Conservation (phyloP, 2,113 vertebrate genomes). For the Haliaeetus leucogaster region DNA sequence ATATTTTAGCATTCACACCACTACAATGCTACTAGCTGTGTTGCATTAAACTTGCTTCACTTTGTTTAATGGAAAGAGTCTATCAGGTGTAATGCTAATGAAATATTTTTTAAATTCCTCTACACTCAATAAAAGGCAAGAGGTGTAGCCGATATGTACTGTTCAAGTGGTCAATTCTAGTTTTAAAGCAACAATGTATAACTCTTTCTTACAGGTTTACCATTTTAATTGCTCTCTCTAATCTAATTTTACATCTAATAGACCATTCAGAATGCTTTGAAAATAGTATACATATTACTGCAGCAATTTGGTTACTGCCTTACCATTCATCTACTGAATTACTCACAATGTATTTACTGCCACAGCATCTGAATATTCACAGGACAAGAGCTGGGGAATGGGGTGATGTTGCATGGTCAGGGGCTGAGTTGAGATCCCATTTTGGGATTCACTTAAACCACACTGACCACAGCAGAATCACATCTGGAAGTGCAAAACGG, state of each 20-base stretch:
- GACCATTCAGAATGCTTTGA: background rate
- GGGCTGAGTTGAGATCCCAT: background rate
- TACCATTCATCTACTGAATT: background rate
- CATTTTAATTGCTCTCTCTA: conserved; percentile 26
- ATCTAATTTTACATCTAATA: conserved; percentile 13
- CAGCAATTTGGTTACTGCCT: background rate
- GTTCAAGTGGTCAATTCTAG: background rate
- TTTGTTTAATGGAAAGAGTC: conserved; percentile 31
- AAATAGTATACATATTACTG: background rate
- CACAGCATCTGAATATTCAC: background rate
- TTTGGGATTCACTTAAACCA: background rate
- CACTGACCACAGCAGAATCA: background rate
- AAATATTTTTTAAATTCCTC: conserved; percentile 27
- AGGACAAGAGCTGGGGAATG: background rate
- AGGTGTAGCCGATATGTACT: background rate
- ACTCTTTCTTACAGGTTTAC: conserved; percentile 3
- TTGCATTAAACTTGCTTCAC: background rate
- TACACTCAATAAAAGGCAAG: background rate
- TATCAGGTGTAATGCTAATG: conserved; percentile 22
- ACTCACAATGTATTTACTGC: background rate
- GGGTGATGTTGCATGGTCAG: background rate
- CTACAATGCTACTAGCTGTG: background rate
- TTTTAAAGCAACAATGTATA: background rate
- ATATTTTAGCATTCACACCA: background rate
- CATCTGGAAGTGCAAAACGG: background rate